Base-by-base conservation (phyloP, 2,797 vertebrate genomes). In the Stomatorhinus walkeri region DNA sequence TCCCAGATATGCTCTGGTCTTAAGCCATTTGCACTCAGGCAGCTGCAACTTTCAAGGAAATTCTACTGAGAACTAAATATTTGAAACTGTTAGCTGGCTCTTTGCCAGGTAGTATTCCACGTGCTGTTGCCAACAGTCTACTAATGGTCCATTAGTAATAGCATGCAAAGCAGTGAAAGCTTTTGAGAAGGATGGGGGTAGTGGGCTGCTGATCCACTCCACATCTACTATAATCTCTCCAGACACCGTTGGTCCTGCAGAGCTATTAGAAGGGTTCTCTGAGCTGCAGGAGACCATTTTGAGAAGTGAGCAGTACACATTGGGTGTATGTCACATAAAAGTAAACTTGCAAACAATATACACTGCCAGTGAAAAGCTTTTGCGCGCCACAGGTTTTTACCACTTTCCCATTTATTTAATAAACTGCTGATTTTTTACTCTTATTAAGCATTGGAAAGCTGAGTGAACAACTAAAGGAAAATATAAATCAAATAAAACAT, bases 41-140 rank as follows among this genome's bases (percentile, higher is more conserved):
- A 59, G 59, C 56, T 64, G 24, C 49, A 46, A 59, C 86, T 87
- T 87, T 87, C 86, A 64, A 64, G 59, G 86, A 64, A 87, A 87
- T 64, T 64, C 36, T 52, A 46, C 28, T 46, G 54, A 46, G 86
- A 36, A 61, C 46, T 68, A 87, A 68, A 87, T 24, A 64, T 87
- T 87, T 87, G 54, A 46, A 87, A 28, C 28, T 24, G 36, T 24
- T 24, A 19, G 9, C 86, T 87, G 86, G 86, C 86, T 64, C n/a
- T 6, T 9, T 19, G 54, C 59, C 86, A 64, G 54, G 86, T 43
- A 43, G 36, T 43, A 46, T 40, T 87, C 59, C 32, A 48, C 16
- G 1, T 64, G 43, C 86, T 87, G 4, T 19, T 48, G 54, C 40
- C 54, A 64, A 54, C 86, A 52, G 59, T 12, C 56, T 64, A 22